These are phyloP conservation scores for Chalcis sispes DNA, from an alignment of 2,888 invertebrate genomes.

Conservation along the genomic window DNA sequence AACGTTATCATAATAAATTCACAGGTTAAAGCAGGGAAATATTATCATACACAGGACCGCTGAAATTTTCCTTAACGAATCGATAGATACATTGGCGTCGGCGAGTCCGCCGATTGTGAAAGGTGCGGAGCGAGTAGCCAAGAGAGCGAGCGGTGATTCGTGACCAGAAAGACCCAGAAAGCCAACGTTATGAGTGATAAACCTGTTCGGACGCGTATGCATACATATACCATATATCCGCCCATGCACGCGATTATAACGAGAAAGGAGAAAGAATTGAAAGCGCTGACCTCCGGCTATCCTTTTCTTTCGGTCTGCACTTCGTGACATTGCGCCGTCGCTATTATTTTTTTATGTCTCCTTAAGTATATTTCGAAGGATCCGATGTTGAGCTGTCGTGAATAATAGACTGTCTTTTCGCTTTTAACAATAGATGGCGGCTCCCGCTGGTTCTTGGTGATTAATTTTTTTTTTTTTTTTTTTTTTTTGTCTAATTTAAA, in stretches of 20 bases:
- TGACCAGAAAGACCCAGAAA: slow-evolving; percentile 28
- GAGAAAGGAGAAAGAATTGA: slow-evolving; percentile 25
- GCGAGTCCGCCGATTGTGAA: slow-evolving; percentile 23
- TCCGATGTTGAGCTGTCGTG: not conserved
- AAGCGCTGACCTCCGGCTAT: slow-evolving; percentile 12
- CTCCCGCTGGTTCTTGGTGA: too few species aligned
- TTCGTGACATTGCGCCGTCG: slow-evolving; percentile 30
- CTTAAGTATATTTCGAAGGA: not conserved
- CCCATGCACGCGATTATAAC: not conserved
- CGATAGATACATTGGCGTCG: not conserved
- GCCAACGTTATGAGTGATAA: slow-evolving; percentile 37
- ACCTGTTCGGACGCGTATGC: slow-evolving; percentile 26
- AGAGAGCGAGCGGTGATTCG: slow-evolving; percentile 11
- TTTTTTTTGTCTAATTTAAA: not conserved
- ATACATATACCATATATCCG: too few species aligned
- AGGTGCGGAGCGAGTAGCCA: slow-evolving; percentile 24
- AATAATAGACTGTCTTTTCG: too few species aligned
- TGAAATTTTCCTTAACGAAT: too few species aligned
- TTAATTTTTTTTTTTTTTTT: too few species aligned
- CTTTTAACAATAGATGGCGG: too few species aligned
- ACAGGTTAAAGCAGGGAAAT: too few species aligned
- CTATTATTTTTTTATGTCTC: not conserved
- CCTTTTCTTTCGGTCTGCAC: not conserved
- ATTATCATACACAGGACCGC: too few species aligned
- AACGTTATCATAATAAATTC: too few species aligned